Evolutionary conservation across 2,797 vertebrate species (phyloP), one percentile per base, ranked within the genome.

Genomic region (Pygocentrus nattereri): DNA sequence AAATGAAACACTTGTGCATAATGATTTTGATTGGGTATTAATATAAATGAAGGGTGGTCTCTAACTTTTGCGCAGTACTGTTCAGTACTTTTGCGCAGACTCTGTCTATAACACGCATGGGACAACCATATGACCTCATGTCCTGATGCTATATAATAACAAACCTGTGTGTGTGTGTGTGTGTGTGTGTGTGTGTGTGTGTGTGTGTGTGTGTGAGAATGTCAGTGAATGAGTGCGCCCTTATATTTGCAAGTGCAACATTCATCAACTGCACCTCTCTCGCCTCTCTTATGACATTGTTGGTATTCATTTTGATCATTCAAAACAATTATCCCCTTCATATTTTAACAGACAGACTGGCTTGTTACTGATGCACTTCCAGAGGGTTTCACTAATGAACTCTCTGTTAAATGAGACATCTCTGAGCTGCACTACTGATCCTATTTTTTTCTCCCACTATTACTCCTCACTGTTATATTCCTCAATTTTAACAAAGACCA

Each of bases 251-350:
- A 61, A 27, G 59, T 72, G 16, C 72, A 52, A 67, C 30, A 59
- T 79, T 68, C 73, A 47, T 34, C 67, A 78, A 62, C 74, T 75
- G 75, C 76, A 77, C 77, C 74, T 71, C 70, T 84, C 79, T 69
- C 65, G 78, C 73, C 69, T 31, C 67, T 79, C 27, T 56, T 49
- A 41, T 62, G 56, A 62, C 79, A 80, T 54, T 68, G 68, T 64
- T 80, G 49, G 76, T 77, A 80, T 85, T 80, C 73, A 83, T 82
- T 78, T 82, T 67, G 62, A 52, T 79, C 76, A 80, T 80, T 84
- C 72, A 64, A 84, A 84, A 80, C 74, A 75, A 80, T 79, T 71
- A 84, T 84, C 65, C 76, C 78, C 82, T 82, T 71, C 62, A 84
- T 78, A 31, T 69, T 77, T 54, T 73, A 74, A 79, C 79, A 84